phyloP scores from a whole-genome alignment of 1,140 invertebrate genomes.

The Manduca sexta region DNA sequence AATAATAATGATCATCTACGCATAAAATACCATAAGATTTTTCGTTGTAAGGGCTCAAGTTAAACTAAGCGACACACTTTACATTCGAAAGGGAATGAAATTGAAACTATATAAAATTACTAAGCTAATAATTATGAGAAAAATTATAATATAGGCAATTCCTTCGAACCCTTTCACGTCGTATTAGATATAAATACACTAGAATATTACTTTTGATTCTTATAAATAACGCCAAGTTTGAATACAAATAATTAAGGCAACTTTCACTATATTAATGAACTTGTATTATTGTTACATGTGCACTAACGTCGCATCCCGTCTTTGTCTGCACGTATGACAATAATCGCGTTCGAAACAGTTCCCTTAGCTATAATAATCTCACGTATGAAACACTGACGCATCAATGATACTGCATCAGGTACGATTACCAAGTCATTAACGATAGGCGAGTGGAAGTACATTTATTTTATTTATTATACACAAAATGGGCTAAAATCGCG shows the following conservation, averaged over 20 bases:
- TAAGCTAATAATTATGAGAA: slow-evolving; percentile 26
- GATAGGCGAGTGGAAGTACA: too few species aligned
- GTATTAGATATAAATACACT: slow-evolving; percentile 44
- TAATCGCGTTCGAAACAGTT: slow-evolving; percentile 14
- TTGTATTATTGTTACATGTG: slow-evolving; percentile 28
- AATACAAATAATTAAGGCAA: slow-evolving; percentile 54
- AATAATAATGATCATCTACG: not conserved
- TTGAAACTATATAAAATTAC: slow-evolving; percentile 22
- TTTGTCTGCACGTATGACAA: slow-evolving; percentile 21
- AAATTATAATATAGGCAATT: slow-evolving; percentile 39
- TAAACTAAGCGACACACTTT: slow-evolving; percentile 3
- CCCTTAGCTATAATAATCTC: slow-evolving; percentile 30
- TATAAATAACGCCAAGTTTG: slow-evolving; percentile 34
- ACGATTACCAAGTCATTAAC: too few species aligned
- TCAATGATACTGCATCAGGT: too few species aligned
- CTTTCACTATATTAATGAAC: slow-evolving; percentile 25
- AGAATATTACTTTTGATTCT: slow-evolving; percentile 34
- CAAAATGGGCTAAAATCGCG: too few species aligned
- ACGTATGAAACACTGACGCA: not conserved
- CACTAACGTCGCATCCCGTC: slow-evolving; percentile 4
- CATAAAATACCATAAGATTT: slow-evolving; percentile 4
- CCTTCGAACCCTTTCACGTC: slow-evolving; percentile 28
- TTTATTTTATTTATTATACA: too few species aligned
- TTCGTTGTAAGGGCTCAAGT: slow-evolving; percentile 20
- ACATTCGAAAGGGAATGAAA: slow-evolving; percentile 28